phyloP scores from a whole-genome alignment of 2,888 invertebrate genomes.

The Heteromyza rotundicornis region DNA sequence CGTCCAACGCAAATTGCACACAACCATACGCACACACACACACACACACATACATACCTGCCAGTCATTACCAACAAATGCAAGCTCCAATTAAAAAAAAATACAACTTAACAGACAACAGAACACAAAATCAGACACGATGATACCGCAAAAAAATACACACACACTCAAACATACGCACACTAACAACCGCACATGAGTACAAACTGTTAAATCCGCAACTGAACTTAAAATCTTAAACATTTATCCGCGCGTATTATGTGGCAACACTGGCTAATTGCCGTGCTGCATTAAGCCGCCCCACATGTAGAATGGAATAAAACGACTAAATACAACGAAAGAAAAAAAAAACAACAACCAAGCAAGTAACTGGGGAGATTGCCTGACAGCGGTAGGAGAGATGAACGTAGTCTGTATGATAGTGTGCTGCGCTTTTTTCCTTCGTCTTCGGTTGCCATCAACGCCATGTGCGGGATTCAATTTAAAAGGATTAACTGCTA shows the following conservation, averaged over 20 bases:
- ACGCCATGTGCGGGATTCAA: conserved; percentile 58
- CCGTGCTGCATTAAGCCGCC: conserved; percentile 46
- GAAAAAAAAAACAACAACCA: background rate
- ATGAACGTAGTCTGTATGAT: too few species aligned
- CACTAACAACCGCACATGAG: background rate
- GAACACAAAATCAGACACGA: background rate
- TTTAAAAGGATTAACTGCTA: conserved; percentile 61
- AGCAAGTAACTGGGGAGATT: background rate
- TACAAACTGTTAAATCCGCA: conserved; percentile 20
- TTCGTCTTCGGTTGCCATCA: conserved; percentile 18
- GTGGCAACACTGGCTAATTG: conserved; percentile 59
- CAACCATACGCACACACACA: background rate
- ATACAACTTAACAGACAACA: background rate
- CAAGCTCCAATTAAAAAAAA: background rate
- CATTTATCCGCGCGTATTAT: conserved; percentile 59
- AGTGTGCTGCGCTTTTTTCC: conserved; percentile 1
- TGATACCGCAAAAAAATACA: background rate
- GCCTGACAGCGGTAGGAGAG: background rate
- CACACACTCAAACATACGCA: background rate
- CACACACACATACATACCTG: background rate
- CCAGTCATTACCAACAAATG: background rate
- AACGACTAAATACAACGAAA: too few species aligned
- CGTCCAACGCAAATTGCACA: too few species aligned
- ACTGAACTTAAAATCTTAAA: conserved; percentile 54
- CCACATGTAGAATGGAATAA: too few species aligned